Percentiles rank a stretch among this genome's conserved stretches.
Conservation (phyloP, 2,113 vertebrate genomes). For the Ardeotis arabs region DNA sequence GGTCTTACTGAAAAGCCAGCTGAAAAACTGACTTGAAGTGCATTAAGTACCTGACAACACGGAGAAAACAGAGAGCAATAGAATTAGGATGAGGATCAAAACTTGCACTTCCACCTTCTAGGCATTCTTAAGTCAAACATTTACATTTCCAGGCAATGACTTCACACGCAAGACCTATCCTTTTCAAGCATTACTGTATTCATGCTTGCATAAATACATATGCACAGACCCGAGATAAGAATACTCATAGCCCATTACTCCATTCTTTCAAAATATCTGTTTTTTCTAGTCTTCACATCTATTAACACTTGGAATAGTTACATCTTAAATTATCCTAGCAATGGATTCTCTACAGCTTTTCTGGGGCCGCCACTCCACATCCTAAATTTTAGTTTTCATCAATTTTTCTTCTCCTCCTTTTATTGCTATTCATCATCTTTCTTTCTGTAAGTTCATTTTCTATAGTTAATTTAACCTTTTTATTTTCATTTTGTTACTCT, state of each 20-base stretch:
- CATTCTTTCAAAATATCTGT: background rate
- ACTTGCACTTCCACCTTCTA: background rate
- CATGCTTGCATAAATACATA: background rate
- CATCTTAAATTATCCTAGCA: background rate
- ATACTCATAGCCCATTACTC: accelerated
- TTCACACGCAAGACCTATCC: background rate
- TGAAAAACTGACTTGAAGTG: background rate
- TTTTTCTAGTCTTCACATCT: background rate
- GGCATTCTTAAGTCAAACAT: background rate
- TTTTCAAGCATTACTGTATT: background rate
- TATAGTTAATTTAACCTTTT: background rate
- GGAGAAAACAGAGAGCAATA: background rate
- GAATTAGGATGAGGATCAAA: background rate
- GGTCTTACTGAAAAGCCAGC: background rate
- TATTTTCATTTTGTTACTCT: background rate
- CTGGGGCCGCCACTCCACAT: background rate
- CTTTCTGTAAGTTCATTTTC: background rate
- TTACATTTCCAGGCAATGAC: background rate
- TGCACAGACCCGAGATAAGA: background rate
- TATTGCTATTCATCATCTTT: background rate
- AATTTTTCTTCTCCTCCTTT: background rate
- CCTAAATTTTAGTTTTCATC: background rate
- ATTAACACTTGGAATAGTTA: background rate
- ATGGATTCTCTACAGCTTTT: background rate
- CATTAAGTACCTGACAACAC: background rate